Evolutionary conservation across 2,797 vertebrate genomes (phyloP).

Genomic region (Gallinago nigripennis): DNA sequence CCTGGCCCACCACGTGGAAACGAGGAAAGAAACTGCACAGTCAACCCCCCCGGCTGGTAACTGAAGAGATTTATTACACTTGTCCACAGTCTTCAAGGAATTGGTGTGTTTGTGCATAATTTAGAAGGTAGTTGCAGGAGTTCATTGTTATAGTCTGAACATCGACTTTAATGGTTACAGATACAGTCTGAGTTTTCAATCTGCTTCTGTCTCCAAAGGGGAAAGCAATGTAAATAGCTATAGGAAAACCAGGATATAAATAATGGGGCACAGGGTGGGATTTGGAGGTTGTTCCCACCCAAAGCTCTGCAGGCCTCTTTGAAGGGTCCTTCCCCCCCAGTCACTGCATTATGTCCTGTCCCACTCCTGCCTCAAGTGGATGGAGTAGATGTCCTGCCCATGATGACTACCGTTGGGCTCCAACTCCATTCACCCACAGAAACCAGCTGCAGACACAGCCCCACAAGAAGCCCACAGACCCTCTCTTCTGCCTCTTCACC

Average conservation of each 20-base stretch:
- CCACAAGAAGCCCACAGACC: fast-evolving
- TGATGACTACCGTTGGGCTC: background rate
- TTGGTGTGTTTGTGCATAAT: slow-evolving; percentile 61
- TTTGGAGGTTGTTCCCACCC: background rate
- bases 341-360: background rate
- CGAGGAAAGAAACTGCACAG: background rate
- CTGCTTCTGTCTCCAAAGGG: slow-evolving; percentile 1
- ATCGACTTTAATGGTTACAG: slow-evolving; percentile 66
- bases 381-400: background rate
- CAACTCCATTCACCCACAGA: background rate
- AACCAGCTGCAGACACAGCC: background rate
- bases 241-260: background rate
- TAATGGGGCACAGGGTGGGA: background rate
- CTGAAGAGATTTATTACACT: slow-evolving; percentile 24
- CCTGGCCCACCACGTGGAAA: background rate
- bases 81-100: slow-evolving; percentile 3
- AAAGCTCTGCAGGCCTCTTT: background rate
- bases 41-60: background rate
- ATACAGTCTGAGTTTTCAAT: slow-evolving; percentile 60
- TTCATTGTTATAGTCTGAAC: slow-evolving; percentile 57
- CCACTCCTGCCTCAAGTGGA: background rate
- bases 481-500: background rate
- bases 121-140: slow-evolving; percentile 56
- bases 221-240: slow-evolving; percentile 31
- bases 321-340: background rate